Conservation (phyloP, 2,113 vertebrate genomes). For the Hipposideros armiger region DNA sequence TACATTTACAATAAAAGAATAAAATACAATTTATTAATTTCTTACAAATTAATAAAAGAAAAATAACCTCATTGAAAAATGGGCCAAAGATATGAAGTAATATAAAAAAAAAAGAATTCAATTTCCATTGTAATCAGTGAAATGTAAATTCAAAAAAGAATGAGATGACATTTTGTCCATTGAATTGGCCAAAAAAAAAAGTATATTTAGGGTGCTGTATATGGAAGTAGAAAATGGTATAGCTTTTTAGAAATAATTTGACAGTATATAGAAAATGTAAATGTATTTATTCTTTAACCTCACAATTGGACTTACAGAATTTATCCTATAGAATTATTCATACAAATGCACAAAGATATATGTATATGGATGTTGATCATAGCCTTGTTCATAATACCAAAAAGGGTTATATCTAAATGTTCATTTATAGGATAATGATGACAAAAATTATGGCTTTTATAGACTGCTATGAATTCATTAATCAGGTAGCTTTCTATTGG, state of each 20-base stretch:
- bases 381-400: neutral
- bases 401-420: neutral
- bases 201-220: neutral
- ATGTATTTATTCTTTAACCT: neutral
- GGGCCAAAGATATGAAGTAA: neutral
- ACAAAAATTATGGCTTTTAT: conserved; percentile 28
- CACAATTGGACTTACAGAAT: neutral
- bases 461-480: conserved; percentile 19
- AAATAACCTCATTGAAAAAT: neutral
- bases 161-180: neutral
- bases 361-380: neutral
- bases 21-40: neutral
- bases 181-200: neutral
- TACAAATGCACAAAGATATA: neutral
- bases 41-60: neutral
- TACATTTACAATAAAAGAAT: neutral
- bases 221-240: neutral
- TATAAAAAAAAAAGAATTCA: neutral
- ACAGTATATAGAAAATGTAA: neutral
- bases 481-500: conserved; percentile 1
- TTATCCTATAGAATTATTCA: conserved; percentile 8
- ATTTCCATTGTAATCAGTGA: neutral
- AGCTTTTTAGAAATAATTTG: conserved; percentile 32
- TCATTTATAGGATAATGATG: neutral
- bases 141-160: conserved; percentile 10